These are phyloP conservation scores for Helicoverpa zea DNA, from an alignment of 1,140 invertebrate species.

Conservation along the genomic window DNA sequence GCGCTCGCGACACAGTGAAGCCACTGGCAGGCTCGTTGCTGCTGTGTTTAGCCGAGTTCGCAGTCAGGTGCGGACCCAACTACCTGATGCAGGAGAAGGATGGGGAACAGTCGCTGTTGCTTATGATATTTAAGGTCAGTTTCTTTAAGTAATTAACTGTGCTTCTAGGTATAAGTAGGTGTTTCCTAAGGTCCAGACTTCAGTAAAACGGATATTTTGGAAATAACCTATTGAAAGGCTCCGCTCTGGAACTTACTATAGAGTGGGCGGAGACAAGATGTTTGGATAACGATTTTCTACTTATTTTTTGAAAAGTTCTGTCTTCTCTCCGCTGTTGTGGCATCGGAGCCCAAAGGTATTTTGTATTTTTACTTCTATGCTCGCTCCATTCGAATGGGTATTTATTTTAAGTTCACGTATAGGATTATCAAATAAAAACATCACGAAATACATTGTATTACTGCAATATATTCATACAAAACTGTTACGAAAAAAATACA, in stretches of 20 bases:
- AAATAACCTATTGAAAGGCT: too few relatives aligned
- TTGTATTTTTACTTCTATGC: too few relatives aligned
- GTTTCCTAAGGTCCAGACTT: too few relatives aligned
- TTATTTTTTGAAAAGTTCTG: too few relatives aligned
- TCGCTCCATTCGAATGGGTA: too few relatives aligned
- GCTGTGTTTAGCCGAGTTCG: slow-evolving; percentile 97
- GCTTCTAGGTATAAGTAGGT: background rate
- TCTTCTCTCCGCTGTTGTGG: too few relatives aligned
- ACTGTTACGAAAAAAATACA: slow-evolving; percentile 62
- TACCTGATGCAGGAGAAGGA: slow-evolving; percentile 93
- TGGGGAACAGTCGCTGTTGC: slow-evolving; percentile 92
- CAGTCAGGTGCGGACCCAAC: slow-evolving; percentile 95
- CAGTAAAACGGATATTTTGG: too few relatives aligned
- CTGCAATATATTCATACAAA: slow-evolving; percentile 52
- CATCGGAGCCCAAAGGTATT: too few relatives aligned
- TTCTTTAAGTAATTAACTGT: background rate
- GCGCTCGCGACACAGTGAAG: slow-evolving; percentile 89
- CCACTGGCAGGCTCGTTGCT: slow-evolving; percentile 94
- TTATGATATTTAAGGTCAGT: slow-evolving; percentile 83
- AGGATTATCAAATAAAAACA: background rate
- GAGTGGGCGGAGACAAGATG: too few relatives aligned
- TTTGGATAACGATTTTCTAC: too few relatives aligned
- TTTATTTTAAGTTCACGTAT: too few relatives aligned
- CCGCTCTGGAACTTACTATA: too few relatives aligned
- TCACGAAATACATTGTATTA: slow-evolving; percentile 38